Evolutionary conservation across 1,140 invertebrate genomes (phyloP), one percentile per base, ranked within the genome.

Genomic region (Zaprionus vittiger): DNA sequence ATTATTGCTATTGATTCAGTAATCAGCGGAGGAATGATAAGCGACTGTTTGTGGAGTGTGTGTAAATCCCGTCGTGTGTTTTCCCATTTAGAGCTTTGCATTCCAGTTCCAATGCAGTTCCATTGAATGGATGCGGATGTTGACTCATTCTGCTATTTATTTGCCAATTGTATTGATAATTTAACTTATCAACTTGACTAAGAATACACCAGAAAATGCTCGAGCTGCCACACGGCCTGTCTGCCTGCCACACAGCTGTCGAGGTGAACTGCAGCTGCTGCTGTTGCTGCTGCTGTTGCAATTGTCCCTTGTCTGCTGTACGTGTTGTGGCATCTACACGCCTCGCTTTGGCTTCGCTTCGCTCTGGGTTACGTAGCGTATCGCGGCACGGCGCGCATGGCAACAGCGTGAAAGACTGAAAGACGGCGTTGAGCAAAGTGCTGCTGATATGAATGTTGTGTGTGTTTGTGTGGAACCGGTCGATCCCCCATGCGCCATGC

Each of bases 381-480:
- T 56, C 41, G n/a, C 41, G 11, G n/a, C 20, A 11, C n/a, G 47
- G 68, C 47, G 31, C 78, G 81, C 83, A 57, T 87, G 65, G 83
- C 83, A 87, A 87, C 83, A 87, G 81, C 57, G 41, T 17, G 41
- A 15, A 44, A 38, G 37, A 38, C 12, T 44, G 41, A n/a, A 44
- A 38, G 37, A 38, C 37, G 37, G 37, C 5, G 37, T 38, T 28
- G 5, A 26, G 38, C 57, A 38, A 73, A 59, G 34, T 66, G 69
- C n/a, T 52, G 20, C 85, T 87, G 84, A 87, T 87, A 87, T 66
- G 84, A n/a, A 11, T 34, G 31, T 31, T 31, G 28, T 31, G 28
- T 34, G 31, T 34, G 31, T 11, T 9, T 34, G 9, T 20, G 17
- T 52, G 11, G 38, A 87, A 87, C 83, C 81, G 84, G 84, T 77